Percentiles rank a stretch among this genome's conserved stretches.
These are phyloP conservation scores for Chloroceryle amazona DNA, from an alignment of 2,797 vertebrate genomes.

Conservation along the genomic window DNA sequence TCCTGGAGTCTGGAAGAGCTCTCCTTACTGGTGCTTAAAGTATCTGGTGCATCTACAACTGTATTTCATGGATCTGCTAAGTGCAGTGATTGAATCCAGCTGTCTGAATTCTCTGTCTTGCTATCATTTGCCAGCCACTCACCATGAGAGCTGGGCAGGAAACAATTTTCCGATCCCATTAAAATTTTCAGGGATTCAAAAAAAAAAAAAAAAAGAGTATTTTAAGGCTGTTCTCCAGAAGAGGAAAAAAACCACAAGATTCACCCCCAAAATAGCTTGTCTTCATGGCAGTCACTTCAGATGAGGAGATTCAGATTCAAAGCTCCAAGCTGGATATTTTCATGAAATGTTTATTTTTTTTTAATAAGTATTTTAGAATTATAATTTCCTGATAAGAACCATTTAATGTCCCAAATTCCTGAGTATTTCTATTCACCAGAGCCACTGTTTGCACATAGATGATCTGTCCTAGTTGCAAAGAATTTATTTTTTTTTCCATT, in stretches of 20 bases:
- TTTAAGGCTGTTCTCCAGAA: not conserved
- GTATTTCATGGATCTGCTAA: not conserved
- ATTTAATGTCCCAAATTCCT: not conserved
- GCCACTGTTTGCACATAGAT: not conserved
- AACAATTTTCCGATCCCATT: conserved; percentile 40
- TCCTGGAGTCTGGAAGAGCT: not conserved
- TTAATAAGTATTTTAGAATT: not conserved
- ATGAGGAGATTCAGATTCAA: not conserved
- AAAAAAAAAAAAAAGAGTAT: fast-evolving
- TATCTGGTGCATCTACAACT: not conserved
- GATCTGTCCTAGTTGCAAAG: not conserved
- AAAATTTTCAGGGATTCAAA: not conserved
- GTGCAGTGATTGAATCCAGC: conserved; percentile 39
- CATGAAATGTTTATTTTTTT: not conserved
- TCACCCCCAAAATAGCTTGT: not conserved
- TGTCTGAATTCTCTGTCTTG: not conserved
- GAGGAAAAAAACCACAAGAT: not conserved
- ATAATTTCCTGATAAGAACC: not conserved
- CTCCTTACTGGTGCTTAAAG: not conserved
- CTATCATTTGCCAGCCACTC: conserved; percentile 45
- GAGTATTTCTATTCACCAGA: not conserved
- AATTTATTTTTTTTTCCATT: not conserved
- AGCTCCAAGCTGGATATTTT: not conserved
- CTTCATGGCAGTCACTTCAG: not conserved
- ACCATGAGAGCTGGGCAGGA: not conserved